Base-by-base conservation (phyloP, 1,140 invertebrate species). In the Daktulosphaira vitifoliae region DNA sequence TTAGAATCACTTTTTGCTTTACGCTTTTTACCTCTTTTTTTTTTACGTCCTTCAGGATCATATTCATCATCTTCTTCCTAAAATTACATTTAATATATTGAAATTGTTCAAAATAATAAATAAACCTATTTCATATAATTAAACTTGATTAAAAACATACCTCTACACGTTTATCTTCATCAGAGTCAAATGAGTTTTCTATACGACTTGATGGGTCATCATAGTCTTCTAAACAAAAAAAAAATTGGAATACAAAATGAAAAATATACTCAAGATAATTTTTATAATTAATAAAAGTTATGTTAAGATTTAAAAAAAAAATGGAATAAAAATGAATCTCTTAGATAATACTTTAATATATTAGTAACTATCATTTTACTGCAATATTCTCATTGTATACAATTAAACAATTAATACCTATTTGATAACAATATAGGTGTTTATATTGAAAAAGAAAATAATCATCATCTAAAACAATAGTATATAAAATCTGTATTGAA, bases 11-110 rank as follows among this genome's bases (percentile, higher is more conserved):
- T 84, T 69, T 84, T 80, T 20, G 86, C 87, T 80, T 92, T 92
- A 70, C 90, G 81, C 74, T 94, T 94, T 74, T 94, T 94, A 5
- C 88, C 89, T 71, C 92, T 92, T 75, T 90, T 89, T 73, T 90
- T 78, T 65, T 74, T 90, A 68, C 86, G 81, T 52, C 89, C 87
- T 73, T 90, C 88, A 38, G 86, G 87, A 72, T 90, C 88, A 71
- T 89, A 90, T 72, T 90, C 88, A 72, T 91, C 89, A 74, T 87
- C 85, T 72, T 90, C 89, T 69, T 90, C 87, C 82, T 88, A 68
- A 39, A 49, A 65, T 20, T 38, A 16, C 16, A 56, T 3, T 18
- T 48, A 48, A 22, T 48, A 18, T 20, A 15, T 15, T 33, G 11
- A 33, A 33, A 33, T 33, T 33, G 29, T 33, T 5, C 5, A 33